phyloP scores from a whole-genome alignment of 2,113 vertebrate genomes.

The Semicossyphus pulcher region DNA sequence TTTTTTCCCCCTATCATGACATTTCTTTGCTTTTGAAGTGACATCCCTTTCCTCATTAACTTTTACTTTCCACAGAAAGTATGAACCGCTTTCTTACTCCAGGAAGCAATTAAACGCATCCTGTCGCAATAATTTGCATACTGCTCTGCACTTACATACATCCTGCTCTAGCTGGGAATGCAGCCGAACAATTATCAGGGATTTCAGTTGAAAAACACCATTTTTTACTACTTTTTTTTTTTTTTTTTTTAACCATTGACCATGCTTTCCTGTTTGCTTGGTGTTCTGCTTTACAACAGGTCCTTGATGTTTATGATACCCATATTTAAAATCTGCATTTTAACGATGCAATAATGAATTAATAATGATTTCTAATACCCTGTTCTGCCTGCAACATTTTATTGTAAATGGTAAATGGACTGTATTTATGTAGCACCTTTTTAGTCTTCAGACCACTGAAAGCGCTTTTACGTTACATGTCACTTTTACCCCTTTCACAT shows the following conservation, averaged over 20 bases:
- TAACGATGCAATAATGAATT: constrained; percentile 47
- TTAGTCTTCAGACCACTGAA: no score
- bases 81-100: background rate
- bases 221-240: background rate
- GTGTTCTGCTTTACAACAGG: background rate
- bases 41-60: background rate
- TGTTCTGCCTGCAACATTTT: background rate
- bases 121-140: background rate
- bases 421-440: no score
- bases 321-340: background rate
- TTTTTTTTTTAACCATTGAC: no score
- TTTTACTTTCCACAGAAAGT: background rate
- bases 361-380: constrained; percentile 9
- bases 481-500: no score
- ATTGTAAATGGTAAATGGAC: no score
- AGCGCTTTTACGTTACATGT: no score
- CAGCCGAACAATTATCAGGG: background rate
- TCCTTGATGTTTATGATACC: background rate
- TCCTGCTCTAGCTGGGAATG: background rate
- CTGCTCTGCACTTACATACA: background rate
- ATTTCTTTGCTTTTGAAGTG: background rate
- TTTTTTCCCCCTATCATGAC: no score
- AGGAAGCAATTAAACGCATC: background rate
- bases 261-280: no score
- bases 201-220: background rate